Evolutionary conservation across 2,113 vertebrate genomes (phyloP).

Genomic region (Phycodurus eques): DNA sequence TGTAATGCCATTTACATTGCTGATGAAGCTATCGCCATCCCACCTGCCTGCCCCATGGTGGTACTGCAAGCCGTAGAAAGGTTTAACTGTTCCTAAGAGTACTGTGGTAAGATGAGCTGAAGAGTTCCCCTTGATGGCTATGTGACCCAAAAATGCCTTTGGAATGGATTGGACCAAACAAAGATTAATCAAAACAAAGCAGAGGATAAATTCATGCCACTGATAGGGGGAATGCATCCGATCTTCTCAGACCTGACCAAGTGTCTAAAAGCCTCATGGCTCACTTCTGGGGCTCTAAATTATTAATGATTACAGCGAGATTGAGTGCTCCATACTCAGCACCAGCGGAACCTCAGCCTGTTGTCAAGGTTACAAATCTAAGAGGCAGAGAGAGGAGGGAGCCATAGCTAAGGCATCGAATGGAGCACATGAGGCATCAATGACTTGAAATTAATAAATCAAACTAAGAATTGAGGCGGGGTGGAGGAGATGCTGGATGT

Average conservation of each 20-base stretch:
- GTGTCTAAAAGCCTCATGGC: constrained; percentile 68
- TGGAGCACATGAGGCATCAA: constrained; percentile 61
- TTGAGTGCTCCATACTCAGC: constrained; percentile 65
- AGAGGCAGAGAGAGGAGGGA: constrained; percentile 43
- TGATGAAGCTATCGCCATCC: background rate
- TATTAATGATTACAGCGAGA: constrained; percentile 75
- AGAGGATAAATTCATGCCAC: constrained; percentile 35
- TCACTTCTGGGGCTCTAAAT: constrained; percentile 74
- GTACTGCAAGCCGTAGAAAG: background rate
- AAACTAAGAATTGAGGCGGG: constrained; percentile 61
- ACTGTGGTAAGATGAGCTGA: background rate
- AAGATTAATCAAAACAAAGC: constrained; percentile 28
- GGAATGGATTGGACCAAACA: constrained; percentile 9
- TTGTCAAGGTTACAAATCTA: constrained; percentile 78
- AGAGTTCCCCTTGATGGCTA: background rate
- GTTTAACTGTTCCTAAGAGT: background rate
- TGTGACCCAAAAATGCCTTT: constrained; percentile 4
- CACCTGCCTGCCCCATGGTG: background rate
- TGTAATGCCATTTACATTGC: background rate
- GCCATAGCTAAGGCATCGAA: constrained; percentile 36
- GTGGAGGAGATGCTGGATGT: constrained; percentile 63
- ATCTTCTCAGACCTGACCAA: constrained; percentile 63
- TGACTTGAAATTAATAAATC: constrained; percentile 60
- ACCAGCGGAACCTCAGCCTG: constrained; percentile 68
- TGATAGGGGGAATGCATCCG: constrained; percentile 46